These are phyloP conservation scores for Panthera tigris DNA, from an alignment of 2,113 vertebrate genomes.

Conservation along the genomic window DNA sequence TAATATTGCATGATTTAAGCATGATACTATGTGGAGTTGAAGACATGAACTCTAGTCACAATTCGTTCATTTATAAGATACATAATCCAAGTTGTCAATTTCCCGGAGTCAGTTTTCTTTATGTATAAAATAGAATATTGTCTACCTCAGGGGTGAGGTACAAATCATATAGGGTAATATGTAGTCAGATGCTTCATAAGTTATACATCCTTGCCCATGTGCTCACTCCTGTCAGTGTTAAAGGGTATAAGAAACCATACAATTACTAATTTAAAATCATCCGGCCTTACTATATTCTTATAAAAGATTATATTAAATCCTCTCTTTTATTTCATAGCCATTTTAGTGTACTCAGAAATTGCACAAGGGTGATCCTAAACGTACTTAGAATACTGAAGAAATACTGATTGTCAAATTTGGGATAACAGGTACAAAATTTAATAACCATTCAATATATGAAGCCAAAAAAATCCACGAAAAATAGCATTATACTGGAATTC, in stretches of 20 bases:
- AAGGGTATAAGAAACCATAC: neutral
- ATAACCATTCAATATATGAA: neutral
- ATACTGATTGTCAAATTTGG: neutral
- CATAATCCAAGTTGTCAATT: neutral
- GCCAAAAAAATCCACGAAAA: neutral
- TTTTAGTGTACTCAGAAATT: neutral
- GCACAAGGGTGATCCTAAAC: neutral
- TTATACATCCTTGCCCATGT: accelerated
- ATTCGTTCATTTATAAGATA: neutral
- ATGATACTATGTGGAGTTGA: neutral
- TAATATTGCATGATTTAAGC: neutral
- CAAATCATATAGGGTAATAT: neutral
- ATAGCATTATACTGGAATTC: neutral
- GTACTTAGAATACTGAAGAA: neutral
- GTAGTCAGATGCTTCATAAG: neutral
- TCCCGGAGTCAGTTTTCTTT: neutral
- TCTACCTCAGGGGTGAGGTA: neutral
- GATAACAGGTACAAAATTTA: neutral
- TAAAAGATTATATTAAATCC: neutral
- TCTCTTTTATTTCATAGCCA: neutral
- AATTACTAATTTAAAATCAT: neutral
- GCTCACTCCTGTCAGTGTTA: neutral
- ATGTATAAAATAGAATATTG: neutral
- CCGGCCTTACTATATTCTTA: neutral
- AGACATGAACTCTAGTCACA: neutral